These are phyloP conservation scores for Phaetusa simplex DNA, from an alignment of 2,113 vertebrate genomes.

Conservation along the genomic window DNA sequence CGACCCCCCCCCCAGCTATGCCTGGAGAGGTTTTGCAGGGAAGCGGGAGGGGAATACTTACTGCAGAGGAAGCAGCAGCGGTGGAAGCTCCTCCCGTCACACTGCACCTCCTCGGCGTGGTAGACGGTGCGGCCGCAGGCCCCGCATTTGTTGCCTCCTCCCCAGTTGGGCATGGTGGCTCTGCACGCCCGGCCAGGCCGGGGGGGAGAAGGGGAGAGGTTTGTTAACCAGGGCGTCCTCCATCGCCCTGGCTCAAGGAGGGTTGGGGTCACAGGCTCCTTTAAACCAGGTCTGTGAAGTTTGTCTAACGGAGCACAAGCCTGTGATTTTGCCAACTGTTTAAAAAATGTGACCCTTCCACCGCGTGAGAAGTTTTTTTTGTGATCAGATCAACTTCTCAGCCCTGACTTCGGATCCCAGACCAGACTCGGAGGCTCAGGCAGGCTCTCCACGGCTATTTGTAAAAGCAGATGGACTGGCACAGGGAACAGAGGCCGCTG, in stretches of 20 bases:
- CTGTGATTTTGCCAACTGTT: background rate
- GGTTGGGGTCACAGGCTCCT: background rate
- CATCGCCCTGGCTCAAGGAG: too few species aligned
- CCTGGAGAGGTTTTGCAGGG: background rate
- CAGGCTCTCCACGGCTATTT: background rate
- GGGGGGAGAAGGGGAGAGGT: background rate
- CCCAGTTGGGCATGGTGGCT: slow-evolving; percentile 90
- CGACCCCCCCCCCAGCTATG: background rate
- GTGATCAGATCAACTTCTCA: background rate
- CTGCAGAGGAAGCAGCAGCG: slow-evolving; percentile 95
- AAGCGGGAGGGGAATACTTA: slow-evolving; percentile 73
- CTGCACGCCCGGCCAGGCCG: background rate
- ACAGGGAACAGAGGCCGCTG: background rate
- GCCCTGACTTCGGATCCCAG: background rate
- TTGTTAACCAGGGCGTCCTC: background rate
- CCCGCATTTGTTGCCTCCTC: slow-evolving; percentile 90
- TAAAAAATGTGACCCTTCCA: background rate
- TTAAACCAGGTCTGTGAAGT: background rate
- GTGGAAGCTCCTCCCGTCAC: slow-evolving; percentile 91
- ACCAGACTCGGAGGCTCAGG: background rate
- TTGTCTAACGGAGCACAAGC: background rate
- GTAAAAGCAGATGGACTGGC: background rate
- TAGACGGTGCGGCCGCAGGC: slow-evolving; percentile 87
- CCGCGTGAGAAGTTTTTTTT: background rate
- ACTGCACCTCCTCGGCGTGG: slow-evolving; percentile 95